A percentile compares a stretch with the other conserved stretches of the same genome.
These are phyloP conservation scores for Acropternis orthonyx DNA, from an alignment of 2,797 vertebrate genomes.

Conservation along the genomic window DNA sequence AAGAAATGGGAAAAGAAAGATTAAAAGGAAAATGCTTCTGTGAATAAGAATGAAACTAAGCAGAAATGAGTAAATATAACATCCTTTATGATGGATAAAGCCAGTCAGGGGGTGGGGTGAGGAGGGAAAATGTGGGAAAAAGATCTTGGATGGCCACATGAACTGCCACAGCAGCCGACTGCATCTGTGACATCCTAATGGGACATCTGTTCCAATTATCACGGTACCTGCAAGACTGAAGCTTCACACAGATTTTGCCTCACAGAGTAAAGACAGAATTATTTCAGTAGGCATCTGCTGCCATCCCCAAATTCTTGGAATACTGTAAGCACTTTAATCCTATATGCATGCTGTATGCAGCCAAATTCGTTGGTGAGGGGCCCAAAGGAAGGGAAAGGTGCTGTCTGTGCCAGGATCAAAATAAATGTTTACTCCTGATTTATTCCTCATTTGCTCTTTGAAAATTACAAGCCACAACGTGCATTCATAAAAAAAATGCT, in stretches of 20 bases:
- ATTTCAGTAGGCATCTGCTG: not conserved
- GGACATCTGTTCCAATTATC: not conserved
- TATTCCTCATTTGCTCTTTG: not conserved
- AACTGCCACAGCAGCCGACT: not conserved
- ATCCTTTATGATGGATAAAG: not conserved
- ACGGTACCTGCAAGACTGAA: not conserved
- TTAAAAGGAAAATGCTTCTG: not conserved
- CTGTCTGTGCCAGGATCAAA: not conserved
- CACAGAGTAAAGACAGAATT: not conserved
- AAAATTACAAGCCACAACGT: not conserved
- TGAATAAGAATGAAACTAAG: not conserved
- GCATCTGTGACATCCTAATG: not conserved
- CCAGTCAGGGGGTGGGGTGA: not conserved
- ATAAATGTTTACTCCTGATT: not conserved
- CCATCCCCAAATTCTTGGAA: not conserved
- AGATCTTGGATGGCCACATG: not conserved
- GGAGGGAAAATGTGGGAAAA: not conserved
- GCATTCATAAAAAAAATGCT: not conserved
- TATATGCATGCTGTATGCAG: rapidly evolving
- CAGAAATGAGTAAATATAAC: not conserved
- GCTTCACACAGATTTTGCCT: not conserved
- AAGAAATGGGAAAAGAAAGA: not conserved
- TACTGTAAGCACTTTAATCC: not conserved
- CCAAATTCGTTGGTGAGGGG: not conserved
- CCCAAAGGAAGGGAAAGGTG: not conserved